Base-by-base conservation (phyloP, 1,140 invertebrate species). In the Hycleus cichorii region DNA sequence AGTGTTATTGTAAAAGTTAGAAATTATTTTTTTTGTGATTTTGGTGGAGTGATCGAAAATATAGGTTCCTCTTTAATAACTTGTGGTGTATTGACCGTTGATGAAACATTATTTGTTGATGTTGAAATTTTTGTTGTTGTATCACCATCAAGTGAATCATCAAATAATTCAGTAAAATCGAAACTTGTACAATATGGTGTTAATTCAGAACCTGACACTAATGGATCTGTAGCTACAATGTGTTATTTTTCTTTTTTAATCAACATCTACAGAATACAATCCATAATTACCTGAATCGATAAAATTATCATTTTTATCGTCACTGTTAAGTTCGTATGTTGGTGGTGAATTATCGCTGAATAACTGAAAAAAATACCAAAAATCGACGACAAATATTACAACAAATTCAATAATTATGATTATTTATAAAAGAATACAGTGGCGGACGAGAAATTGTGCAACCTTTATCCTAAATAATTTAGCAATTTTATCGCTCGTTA, bases 161-260 rank as follows among this genome's bases (percentile, higher is more conserved):
- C 64, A 52, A 69, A 64, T n/a, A 69, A 51, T 58, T 64, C 63
- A 39, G 47, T 61, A 52, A 69, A 67, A 61, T 69, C 67, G 47
- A 63, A 39, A 18, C 38, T 59, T 45, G n/a, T 47, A 45, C 51
- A 46, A 40, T 62, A 64, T 18, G 55, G 47, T 12, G 63, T 50
- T 18, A 63, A 39, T 59, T 69, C 58, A 7, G 61, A 64, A 25
- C 65, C 62, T 24, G 61, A 59, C 26, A 65, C 44, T 39, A 68
- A 47, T 4, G 61, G 60, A 61, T 64, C 64, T 61, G 50, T 18
- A 27, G 47, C 3, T 56, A 63, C 18, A 39, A 56, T 39, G 9
- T 12, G 43, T 11, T 12, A 38, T 12, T 47, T 39, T 40, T 11
- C 9, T 48, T 43, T 25, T 39, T 24, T 54, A 39, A 59, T 54